Base-by-base conservation (phyloP, 2,888 invertebrate genomes). In the Brachyptera putata region DNA sequence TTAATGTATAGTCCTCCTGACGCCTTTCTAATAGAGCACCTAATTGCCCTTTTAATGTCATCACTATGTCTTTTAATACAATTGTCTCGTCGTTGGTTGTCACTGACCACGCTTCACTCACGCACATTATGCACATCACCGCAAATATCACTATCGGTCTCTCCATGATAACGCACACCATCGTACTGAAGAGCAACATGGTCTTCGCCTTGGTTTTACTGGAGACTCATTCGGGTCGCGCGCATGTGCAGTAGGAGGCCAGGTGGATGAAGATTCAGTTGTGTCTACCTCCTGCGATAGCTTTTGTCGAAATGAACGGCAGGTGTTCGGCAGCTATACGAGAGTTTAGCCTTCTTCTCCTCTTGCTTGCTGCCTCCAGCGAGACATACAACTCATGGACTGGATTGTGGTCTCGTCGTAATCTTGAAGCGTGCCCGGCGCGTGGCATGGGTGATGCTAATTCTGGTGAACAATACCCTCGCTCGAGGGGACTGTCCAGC, bases 21-120 rank as follows among this genome's bases (percentile, higher is more conserved):
- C 81, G 72, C 65, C 77, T 74, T 63, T 79, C 77, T 64, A 80
- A 67, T 14, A 81, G 71, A 24, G 76, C 77, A 61, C 73, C 76
- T 71, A 81, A 78, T 73, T 81, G 80, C 69, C 79, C 80, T 65
- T 76, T 76, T 39, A 81, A 70, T 63, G 79, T 71, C 67, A 74
- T 74, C 66, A 81, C 73, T 65, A 78, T 75, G 64, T 73, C 74
- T 30, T 73, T 70, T n/a, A n/a, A n/a, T n/a, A n/a, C n/a, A 39
- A 77, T 68, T 60, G 56, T 48, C 22, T 58, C 63, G 37, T 48
- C 62, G 56, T 55, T 59, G 50, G 46, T 34, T 34, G 5, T 41
- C 58, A 43, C 16, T 16, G 22, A 46, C 50, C n/a, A 41, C 16
- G 25, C n/a, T n/a, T n/a, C n/a, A n/a, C n/a, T n/a, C n/a, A n/a